Base-by-base conservation (phyloP, 2,113 vertebrate genomes). In the Aphelocoma coerulescens region DNA sequence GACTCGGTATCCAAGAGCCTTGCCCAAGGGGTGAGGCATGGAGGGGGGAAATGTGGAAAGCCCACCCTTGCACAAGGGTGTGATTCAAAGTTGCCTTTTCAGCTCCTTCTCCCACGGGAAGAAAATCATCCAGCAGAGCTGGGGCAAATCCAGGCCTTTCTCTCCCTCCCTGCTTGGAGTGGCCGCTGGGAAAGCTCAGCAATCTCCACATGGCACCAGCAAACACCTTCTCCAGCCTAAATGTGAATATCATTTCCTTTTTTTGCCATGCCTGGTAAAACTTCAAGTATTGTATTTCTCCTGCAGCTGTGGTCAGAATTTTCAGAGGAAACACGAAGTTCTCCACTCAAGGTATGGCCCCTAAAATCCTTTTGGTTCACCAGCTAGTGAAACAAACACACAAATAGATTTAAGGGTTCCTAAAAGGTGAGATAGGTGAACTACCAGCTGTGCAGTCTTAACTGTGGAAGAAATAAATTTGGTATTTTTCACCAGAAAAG, bases 21-120 rank as follows among this genome's bases (percentile, higher is more conserved):
- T 46, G 26, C 39, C 58, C 48, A 39, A 54, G 44, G 54, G 58
- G 10, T 1, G 26, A 30, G 59, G 10, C 0, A 0, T 1, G 6
- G 5, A 22, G 18, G 55, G 52, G 89, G 32, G 39, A 69, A 69
- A 65, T 15, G 22, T 7, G 37, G 58, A n/a, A 90, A 91, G 26
- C 6, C 62, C 54, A 71, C 32, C 28, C 32, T 73, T 33, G 71
- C 28, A 73, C 26, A 35, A 43, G 11, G 32, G 49, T 92, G 13
- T 26, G 58, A 51, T 8, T 75, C 54, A 35, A 22, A 71, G 43
- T 9, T 16, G 14, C 7, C 24, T n/a, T 11, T 20, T 43, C 23
- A 58, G n/a, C 30, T 65, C 41, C 13, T 86, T 61, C 30, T 72
- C 57, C 28, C 18, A 12, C 0, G 14, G 69, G 65, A 71, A n/a